Conservation (phyloP, 2,797 vertebrate genomes). For the Amphiprion clarkii region DNA sequence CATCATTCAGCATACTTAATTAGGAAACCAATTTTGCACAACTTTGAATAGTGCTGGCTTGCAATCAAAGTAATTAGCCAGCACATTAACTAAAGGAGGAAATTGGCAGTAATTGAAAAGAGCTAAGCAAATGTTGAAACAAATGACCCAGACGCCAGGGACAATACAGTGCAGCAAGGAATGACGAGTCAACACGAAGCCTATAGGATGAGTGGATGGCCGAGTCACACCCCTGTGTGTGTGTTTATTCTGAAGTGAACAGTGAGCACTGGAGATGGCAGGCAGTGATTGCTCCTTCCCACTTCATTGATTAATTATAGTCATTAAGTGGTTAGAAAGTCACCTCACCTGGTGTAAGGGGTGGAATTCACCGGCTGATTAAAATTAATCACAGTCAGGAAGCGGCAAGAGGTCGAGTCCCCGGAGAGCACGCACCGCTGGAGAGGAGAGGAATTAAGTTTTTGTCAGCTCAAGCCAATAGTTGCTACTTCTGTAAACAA, state of each 20-base stretch:
- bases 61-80: conserved; percentile 60
- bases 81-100: conserved; percentile 53
- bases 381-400: conserved; percentile 74
- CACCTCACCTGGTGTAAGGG: conserved; percentile 79
- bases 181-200: not conserved
- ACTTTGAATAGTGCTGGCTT: conserved; percentile 67
- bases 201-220: not conserved
- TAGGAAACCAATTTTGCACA: conserved; percentile 52
- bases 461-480: conserved; percentile 40
- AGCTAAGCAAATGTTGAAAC: conserved; percentile 46
- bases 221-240: conserved; percentile 23
- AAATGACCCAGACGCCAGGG: conserved; percentile 9
- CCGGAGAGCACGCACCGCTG: conserved; percentile 8
- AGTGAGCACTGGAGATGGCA: conserved; percentile 13
- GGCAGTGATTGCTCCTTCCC: conserved; percentile 14
- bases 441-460: conserved; percentile 21
- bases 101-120: conserved; percentile 43
- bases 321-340: conserved; percentile 81
- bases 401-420: conserved; percentile 41
- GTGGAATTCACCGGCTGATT: conserved; percentile 70
- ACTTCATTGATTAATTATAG: conserved; percentile 76
- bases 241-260: conserved; percentile 27
- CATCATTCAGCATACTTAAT: conserved; percentile 52
- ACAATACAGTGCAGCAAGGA: conserved; percentile 3
- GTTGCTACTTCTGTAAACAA: conserved; percentile 15